Conservation (phyloP, 1,140 invertebrate genomes). For the Philopotamus ludificatus region DNA sequence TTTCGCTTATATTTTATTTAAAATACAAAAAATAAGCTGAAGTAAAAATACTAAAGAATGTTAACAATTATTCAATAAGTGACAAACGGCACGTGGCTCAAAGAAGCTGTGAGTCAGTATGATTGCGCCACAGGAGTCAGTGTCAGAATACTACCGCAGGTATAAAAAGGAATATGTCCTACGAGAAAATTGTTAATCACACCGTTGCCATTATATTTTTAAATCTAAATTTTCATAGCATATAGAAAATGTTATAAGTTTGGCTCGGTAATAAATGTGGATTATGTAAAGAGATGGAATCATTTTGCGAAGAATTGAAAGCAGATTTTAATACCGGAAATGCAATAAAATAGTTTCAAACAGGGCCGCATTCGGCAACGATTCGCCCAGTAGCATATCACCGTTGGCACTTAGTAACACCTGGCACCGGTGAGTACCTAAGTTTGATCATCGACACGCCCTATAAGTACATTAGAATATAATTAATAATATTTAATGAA, state of each 20-base stretch:
- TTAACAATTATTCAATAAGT: background rate
- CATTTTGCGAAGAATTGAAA: background rate
- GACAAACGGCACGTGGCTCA: background rate
- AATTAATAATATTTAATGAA: background rate
- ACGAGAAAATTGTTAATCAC: constrained; percentile 5
- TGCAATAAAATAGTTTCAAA: constrained; percentile 10
- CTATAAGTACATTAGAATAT: background rate
- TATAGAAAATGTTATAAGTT: background rate
- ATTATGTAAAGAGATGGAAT: background rate
- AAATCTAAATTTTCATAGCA: background rate
- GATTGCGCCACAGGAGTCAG: background rate
- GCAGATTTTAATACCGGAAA: constrained; percentile 4
- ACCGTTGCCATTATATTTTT: background rate
- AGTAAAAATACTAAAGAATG: background rate
- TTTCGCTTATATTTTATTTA: background rate
- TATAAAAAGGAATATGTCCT: background rate
- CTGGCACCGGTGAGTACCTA: background rate
- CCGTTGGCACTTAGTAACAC: constrained; percentile 9
- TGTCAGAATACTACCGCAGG: background rate
- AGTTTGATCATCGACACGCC: background rate
- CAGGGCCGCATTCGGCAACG: background rate
- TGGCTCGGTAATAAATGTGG: background rate
- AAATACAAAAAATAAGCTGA: background rate
- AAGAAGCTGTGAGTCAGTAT: background rate
- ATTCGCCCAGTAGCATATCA: background rate